Percentiles rank a stretch among this genome's conserved stretches.
Conservation (phyloP, 1,140 invertebrate species). For the Helicorthomorpha holstii region DNA sequence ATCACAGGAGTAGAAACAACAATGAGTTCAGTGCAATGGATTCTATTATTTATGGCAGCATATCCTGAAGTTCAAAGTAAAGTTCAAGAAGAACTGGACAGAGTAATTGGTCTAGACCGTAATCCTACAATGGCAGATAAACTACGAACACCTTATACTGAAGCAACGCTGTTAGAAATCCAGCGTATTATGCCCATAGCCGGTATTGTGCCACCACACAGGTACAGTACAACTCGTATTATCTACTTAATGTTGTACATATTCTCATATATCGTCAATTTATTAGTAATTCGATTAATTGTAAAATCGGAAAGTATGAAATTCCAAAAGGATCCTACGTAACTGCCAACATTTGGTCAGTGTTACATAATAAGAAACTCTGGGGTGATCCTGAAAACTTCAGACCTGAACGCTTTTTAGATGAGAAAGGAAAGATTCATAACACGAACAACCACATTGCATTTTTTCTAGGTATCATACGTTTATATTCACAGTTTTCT, state of each 20-base stretch:
- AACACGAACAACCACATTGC: slow-evolving; percentile 1
- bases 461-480: slow-evolving; percentile 7
- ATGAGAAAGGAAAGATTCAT: slow-evolving; percentile 7
- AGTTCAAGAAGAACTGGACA: slow-evolving; percentile 75
- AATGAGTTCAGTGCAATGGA: slow-evolving; percentile 74
- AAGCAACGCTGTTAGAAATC: slow-evolving; percentile 20
- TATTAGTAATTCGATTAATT: slow-evolving; percentile 1
- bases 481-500: too few species aligned
- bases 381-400: slow-evolving; percentile 9
- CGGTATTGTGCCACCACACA: slow-evolving; percentile 14
- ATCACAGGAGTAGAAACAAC: slow-evolving; percentile 88
- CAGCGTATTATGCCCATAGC: slow-evolving; percentile 18
- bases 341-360: slow-evolving; percentile 1
- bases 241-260: background rate
- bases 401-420: slow-evolving; percentile 8
- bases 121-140: slow-evolving; percentile 17
- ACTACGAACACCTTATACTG: slow-evolving; percentile 19
- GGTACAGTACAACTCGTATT: background rate
- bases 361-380: slow-evolving; percentile 9
- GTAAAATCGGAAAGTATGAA: slow-evolving; percentile 8
- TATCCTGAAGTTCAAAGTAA: slow-evolving; percentile 63
- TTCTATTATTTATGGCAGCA: slow-evolving; percentile 68
- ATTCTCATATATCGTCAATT: background rate
- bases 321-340: slow-evolving; percentile 5
- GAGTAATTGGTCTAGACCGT: slow-evolving; percentile 52